A percentile compares a stretch with the other conserved stretches of the same genome.
phyloP scores from a whole-genome alignment of 2,113 vertebrate genomes.

The Notechis scutatus region DNA sequence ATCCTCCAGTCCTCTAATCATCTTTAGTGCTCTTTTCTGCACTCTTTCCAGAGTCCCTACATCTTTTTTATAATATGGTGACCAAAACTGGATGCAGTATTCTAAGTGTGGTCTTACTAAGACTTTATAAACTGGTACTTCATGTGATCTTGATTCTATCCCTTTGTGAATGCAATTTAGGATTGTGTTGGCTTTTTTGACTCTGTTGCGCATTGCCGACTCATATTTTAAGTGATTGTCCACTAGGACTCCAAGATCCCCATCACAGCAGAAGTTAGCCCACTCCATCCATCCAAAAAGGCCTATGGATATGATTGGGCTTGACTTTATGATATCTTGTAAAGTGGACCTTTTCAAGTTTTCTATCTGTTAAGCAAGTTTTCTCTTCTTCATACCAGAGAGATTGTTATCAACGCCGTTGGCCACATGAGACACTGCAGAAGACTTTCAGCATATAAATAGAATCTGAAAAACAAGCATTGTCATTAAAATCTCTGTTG shows the following conservation, averaged over 20 bases:
- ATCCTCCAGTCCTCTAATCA: not conserved
- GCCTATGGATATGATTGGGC: not conserved
- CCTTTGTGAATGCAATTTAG: not conserved
- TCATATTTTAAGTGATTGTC: not conserved
- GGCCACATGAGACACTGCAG: not conserved
- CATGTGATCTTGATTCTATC: not conserved
- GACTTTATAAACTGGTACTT: not conserved
- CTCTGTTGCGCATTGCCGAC: not conserved
- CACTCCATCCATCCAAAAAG: not conserved
- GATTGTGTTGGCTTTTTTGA: not conserved
- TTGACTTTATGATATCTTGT: not conserved
- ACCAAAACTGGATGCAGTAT: not conserved
- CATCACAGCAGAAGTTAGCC: not conserved
- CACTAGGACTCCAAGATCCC: not conserved
- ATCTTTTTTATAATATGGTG: not conserved
- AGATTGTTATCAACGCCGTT: not conserved
- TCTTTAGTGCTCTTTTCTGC: not conserved
- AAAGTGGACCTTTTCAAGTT: not conserved
- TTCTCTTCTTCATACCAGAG: not conserved
- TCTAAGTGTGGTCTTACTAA: not conserved
- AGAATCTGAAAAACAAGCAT: not conserved
- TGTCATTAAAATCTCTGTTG: slow-evolving; percentile 45
- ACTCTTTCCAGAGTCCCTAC: not conserved
- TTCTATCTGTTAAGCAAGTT: not conserved
- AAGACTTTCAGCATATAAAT: not conserved